Conservation (phyloP, 1,140 invertebrate species). For the Polypedilum vanderplanki region DNA sequence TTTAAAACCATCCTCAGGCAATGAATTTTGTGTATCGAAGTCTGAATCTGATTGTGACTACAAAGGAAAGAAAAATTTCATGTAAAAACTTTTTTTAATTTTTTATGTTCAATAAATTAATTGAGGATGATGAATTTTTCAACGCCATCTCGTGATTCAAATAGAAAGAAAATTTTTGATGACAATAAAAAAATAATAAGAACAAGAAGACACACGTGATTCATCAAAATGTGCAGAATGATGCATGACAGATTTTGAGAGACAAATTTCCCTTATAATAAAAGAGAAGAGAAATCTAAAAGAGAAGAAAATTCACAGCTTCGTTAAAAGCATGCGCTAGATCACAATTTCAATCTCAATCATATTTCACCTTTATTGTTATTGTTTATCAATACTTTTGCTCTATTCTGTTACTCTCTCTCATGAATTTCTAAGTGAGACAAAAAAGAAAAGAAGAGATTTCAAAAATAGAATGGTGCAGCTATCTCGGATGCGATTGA, state of each 20-base stretch:
- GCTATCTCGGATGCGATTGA: not conserved
- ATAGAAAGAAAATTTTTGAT: not conserved
- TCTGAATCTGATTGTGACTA: slow-evolving; percentile 3
- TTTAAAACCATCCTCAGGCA: not conserved
- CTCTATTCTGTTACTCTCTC: not conserved
- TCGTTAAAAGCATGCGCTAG: not conserved
- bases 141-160: not conserved
- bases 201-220: not conserved
- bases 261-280: not conserved
- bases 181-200: not conserved
- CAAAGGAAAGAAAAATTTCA: not conserved
- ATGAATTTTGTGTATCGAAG: not conserved
- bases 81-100: not conserved
- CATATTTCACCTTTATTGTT: slow-evolving; percentile 20
- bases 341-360: not conserved
- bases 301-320: not conserved
- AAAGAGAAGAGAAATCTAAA: not conserved
- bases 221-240: not conserved
- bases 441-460: too few relatives aligned
- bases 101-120: not conserved
- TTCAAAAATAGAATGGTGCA: not conserved
- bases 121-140: not conserved
- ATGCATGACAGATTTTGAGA: slow-evolving; percentile 12
- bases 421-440: too few relatives aligned
- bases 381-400: slow-evolving; percentile 26